Conservation (phyloP, 1,140 invertebrate genomes). For the Aphis gossypii region DNA sequence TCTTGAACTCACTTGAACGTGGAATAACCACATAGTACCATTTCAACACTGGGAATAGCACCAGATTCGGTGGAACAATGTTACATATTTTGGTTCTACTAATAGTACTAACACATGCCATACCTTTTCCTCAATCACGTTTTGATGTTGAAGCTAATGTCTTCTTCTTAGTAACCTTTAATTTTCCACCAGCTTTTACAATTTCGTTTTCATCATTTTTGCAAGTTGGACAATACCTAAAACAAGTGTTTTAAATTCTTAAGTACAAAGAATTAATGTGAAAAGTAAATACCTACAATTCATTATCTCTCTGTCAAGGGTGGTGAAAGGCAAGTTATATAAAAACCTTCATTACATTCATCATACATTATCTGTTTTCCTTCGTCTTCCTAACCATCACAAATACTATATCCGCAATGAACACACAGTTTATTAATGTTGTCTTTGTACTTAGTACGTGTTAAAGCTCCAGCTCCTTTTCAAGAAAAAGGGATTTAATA, state of each 20-base stretch:
- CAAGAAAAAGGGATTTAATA: too few species aligned
- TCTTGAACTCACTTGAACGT: slow-evolving; percentile 78
- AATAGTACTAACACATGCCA: slow-evolving; percentile 74
- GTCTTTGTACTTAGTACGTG: slow-evolving; percentile 74
- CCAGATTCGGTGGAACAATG: slow-evolving; percentile 78
- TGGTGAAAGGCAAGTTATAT: slow-evolving; percentile 73
- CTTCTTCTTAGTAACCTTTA: slow-evolving; percentile 75
- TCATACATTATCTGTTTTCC: slow-evolving; percentile 79
- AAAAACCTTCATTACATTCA: slow-evolving; percentile 76
- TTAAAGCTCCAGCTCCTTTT: slow-evolving; percentile 66
- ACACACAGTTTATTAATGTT: slow-evolving; percentile 73
- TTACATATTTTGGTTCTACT: slow-evolving; percentile 74
- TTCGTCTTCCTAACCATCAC: slow-evolving; percentile 75
- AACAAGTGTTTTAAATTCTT: slow-evolving; percentile 41
- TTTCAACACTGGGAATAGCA: slow-evolving; percentile 83
- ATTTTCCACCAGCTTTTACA: slow-evolving; percentile 77
- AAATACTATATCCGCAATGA: slow-evolving; percentile 79
- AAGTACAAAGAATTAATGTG: not conserved
- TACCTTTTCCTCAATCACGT: slow-evolving; percentile 84
- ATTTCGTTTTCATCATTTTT: slow-evolving; percentile 79
- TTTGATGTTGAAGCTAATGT: slow-evolving; percentile 59
- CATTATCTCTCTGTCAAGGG: slow-evolving; percentile 70
- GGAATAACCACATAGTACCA: slow-evolving; percentile 85
- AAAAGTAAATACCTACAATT: not conserved
- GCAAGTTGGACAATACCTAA: slow-evolving; percentile 81